These are phyloP conservation scores for Cyrtodaria siliqua DNA, from an alignment of 2,888 invertebrate species.

Conservation along the genomic window DNA sequence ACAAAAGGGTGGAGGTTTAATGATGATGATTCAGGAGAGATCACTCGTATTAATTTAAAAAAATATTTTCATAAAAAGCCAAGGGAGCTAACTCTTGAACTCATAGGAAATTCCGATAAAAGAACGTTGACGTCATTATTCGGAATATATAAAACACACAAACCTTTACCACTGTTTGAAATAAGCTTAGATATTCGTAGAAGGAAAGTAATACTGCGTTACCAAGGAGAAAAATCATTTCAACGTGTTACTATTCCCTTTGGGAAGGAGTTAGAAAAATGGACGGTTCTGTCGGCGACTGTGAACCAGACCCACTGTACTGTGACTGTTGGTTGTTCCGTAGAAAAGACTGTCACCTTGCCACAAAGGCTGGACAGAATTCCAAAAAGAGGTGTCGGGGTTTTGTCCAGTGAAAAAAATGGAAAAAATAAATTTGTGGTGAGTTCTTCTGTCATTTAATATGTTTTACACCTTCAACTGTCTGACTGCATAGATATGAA, in stretches of 20 bases:
- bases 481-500: too few species aligned
- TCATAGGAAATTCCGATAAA: conserved; percentile 54
- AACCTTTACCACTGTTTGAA: conserved; percentile 74
- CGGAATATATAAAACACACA: conserved; percentile 66
- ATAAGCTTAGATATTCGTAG: conserved; percentile 68
- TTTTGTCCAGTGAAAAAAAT: conserved; percentile 58
- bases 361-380: conserved; percentile 66
- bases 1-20: conserved; percentile 67
- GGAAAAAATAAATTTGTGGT: conserved; percentile 65
- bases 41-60: conserved; percentile 48
- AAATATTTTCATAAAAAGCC: conserved; percentile 64
- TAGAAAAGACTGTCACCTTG: conserved; percentile 53
- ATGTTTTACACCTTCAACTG: too few species aligned
- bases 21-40: conserved; percentile 59
- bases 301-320: conserved; percentile 66
- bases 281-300: conserved; percentile 68
- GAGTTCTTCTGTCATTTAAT: too few species aligned
- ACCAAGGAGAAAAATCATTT: conserved; percentile 76
- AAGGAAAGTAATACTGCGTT: conserved; percentile 71
- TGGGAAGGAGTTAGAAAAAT: conserved; percentile 64
- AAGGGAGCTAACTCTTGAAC: conserved; percentile 68
- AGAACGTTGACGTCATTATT: conserved; percentile 63
- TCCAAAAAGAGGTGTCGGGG: conserved; percentile 65
- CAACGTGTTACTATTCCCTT: conserved; percentile 69
- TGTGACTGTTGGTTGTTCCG: conserved; percentile 70